Percentiles rank a stretch among this genome's conserved stretches.
These are phyloP conservation scores for Napeogenes inachia DNA, from an alignment of 2,888 invertebrate species.

Conservation along the genomic window DNA sequence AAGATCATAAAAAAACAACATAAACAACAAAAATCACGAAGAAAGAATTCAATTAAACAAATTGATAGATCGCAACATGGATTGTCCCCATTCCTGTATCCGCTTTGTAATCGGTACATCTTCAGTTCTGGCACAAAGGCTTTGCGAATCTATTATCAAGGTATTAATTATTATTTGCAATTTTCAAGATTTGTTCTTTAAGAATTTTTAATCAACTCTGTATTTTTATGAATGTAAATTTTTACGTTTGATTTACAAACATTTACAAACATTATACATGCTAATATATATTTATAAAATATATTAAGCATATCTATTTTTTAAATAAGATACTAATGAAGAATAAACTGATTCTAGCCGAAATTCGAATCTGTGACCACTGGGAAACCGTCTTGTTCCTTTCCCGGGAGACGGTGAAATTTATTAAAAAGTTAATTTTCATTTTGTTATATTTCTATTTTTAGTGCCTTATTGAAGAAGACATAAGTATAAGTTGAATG, in stretches of 20 bases:
- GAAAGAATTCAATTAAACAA: slow-evolving; percentile 72
- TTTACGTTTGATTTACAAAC: no score
- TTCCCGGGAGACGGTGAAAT: no score
- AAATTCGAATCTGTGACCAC: no score
- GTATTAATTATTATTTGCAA: slow-evolving; percentile 1
- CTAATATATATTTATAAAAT: no score
- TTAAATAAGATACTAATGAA: no score
- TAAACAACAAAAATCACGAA: slow-evolving; percentile 60
- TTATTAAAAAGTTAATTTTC: not conserved
- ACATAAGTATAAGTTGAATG: no score
- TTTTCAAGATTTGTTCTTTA: not conserved
- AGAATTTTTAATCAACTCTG: not conserved
- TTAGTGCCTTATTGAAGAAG: no score
- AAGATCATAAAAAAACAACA: slow-evolving; percentile 49
- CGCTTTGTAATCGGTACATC: slow-evolving; percentile 66
- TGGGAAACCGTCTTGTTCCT: no score
- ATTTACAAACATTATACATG: no score
- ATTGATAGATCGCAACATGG: slow-evolving; percentile 63
- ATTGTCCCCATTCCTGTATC: slow-evolving; percentile 43
- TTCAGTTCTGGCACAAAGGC: slow-evolving; percentile 56
- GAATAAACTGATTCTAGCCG: no score
- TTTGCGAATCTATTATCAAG: slow-evolving; percentile 26
- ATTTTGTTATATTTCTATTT: no score
- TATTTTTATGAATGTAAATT: not conserved
- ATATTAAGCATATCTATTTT: no score